Percentiles rank a stretch among this genome's conserved stretches.
phyloP scores from a whole-genome alignment of 2,797 vertebrate genomes.

The Spinus olivaceus region DNA sequence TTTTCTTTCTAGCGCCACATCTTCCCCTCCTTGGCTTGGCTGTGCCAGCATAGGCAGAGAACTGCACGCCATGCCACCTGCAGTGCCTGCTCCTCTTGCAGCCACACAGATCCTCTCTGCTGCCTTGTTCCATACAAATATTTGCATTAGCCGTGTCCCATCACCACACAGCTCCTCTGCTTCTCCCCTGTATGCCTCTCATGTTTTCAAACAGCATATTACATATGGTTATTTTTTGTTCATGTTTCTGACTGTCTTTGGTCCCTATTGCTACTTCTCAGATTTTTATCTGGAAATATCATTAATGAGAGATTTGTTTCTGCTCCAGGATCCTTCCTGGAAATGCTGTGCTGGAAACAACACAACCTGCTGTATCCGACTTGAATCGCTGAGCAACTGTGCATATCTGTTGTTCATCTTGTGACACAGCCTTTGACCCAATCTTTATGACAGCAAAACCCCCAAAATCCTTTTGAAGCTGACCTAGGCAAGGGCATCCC shows the following conservation, averaged over 20 bases:
- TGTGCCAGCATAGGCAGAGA: not conserved
- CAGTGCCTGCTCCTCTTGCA: not conserved
- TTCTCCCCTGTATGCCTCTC: not conserved
- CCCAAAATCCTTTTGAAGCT: not conserved
- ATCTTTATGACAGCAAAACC: not conserved
- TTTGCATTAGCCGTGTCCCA: not conserved
- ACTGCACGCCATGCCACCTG: not conserved
- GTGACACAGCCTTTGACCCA: not conserved
- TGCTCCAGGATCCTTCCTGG: not conserved
- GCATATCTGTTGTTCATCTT: not conserved
- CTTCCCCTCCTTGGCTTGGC: not conserved
- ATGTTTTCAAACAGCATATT: not conserved
- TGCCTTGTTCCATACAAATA: not conserved
- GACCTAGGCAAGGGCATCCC: not conserved
- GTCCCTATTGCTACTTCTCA: not conserved
- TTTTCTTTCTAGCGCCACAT: not conserved
- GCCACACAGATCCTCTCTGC: not conserved
- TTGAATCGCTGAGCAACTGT: not conserved
- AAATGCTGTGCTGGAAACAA: not conserved
- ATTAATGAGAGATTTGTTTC: not conserved
- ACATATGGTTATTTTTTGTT: not conserved
- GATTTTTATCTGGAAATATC: not conserved
- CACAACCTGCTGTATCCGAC: not conserved
- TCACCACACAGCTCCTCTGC: not conserved
- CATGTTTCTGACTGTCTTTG: not conserved